Percentiles rank a stretch among this genome's conserved stretches.
Evolutionary conservation across 2,888 invertebrate genomes (phyloP).

Genomic region (Rhaphigaster nebulosa): DNA sequence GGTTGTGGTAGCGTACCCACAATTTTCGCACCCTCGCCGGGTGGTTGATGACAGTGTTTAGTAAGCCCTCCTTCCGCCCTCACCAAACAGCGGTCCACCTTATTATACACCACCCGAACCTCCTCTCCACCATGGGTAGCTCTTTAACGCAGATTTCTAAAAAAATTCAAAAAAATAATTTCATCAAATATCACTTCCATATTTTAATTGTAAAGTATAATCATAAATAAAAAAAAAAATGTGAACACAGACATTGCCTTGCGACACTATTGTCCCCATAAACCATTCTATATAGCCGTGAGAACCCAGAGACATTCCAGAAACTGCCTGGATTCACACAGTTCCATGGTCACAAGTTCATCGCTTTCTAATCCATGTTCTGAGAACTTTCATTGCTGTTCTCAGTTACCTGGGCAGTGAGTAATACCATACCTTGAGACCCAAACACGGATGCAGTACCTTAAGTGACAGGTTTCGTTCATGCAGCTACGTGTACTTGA

Average conservation of each 20-base stretch:
- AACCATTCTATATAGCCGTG: neutral
- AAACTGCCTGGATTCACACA: neutral
- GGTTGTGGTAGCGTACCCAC: neutral
- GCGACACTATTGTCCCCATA: too few species aligned
- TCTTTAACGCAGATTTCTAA: neutral
- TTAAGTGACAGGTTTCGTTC: neutral
- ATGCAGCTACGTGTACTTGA: neutral
- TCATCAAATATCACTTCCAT: too few species aligned
- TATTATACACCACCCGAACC: neutral
- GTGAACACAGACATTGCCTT: too few species aligned
- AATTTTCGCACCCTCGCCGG: constrained; percentile 4
- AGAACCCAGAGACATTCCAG: neutral
- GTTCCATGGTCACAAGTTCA: neutral
- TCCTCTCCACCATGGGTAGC: neutral
- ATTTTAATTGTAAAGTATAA: too few species aligned
- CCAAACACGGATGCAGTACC: neutral
- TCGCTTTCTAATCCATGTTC: neutral
- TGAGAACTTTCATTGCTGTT: neutral
- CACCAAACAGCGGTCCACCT: neutral
- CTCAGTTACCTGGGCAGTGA: neutral
- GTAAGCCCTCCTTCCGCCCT: constrained; percentile 18
- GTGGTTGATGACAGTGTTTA: constrained; percentile 38
- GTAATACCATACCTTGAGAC: constrained; percentile 11
- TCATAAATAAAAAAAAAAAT: too few species aligned
- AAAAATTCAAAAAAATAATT: too few species aligned